These are phyloP conservation scores for Limnephilus rhombicus DNA, from an alignment of 2,888 invertebrate species.

Conservation along the genomic window DNA sequence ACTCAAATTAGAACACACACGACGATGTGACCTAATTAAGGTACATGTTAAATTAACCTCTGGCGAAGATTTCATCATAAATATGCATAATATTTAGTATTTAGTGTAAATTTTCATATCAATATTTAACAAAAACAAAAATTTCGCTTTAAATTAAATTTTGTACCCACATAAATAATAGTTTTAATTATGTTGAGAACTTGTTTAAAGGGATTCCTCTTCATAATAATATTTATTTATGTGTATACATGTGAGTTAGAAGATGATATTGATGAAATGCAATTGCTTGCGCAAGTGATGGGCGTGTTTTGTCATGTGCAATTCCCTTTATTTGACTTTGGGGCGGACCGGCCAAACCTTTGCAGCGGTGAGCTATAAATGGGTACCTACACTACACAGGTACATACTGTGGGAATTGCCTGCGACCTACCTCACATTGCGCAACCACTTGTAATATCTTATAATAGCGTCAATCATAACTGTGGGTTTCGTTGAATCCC, in stretches of 20 bases:
- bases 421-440: not conserved
- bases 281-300: not conserved
- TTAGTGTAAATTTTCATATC: too few relatives aligned
- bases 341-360: constrained; percentile 33
- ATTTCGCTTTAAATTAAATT: too few relatives aligned
- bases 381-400: not conserved
- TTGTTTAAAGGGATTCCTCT: not conserved
- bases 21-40: too few relatives aligned
- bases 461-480: not conserved
- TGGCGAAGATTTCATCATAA: too few relatives aligned
- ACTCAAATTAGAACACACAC: too few relatives aligned
- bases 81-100: too few relatives aligned
- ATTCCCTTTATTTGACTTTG: constrained; percentile 34
- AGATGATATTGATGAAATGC: not conserved
- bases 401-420: not conserved
- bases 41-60: too few relatives aligned
- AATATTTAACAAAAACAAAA: too few relatives aligned
- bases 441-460: not conserved
- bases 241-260: not conserved
- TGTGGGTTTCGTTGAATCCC: not conserved
- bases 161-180: too few relatives aligned
- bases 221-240: not conserved
- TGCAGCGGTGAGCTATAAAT: not conserved
- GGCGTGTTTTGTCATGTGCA: not conserved
- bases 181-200: not conserved